These are phyloP conservation scores for Bombus confusus DNA, from an alignment of 1,140 invertebrate genomes.

Conservation along the genomic window DNA sequence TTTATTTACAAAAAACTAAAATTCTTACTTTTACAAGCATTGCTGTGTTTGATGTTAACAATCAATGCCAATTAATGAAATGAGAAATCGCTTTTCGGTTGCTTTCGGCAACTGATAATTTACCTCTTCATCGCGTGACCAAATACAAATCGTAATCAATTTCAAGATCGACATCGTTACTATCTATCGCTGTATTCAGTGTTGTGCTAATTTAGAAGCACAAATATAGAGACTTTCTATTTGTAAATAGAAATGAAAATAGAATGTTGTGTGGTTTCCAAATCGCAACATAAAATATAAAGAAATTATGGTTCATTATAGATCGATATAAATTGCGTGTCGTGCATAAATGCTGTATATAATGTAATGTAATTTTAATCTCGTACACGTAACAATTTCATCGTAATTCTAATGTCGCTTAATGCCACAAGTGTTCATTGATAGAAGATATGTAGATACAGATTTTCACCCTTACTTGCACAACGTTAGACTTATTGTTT, in stretches of 20 bases:
- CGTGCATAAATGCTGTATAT: neutral
- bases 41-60: no score
- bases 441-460: neutral
- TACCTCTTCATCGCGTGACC: neutral
- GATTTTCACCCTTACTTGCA: neutral
- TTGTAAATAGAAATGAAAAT: neutral
- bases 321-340: neutral
- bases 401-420: neutral
- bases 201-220: neutral
- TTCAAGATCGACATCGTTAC: neutral
- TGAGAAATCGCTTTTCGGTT: neutral
- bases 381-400: neutral
- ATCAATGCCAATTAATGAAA: no score
- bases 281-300: neutral
- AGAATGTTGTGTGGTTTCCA: neutral
- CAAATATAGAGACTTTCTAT: neutral
- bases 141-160: neutral
- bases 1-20: no score
- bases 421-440: slow-evolving; percentile 11
- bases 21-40: neutral
- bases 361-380: neutral
- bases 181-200: neutral
- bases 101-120: neutral
- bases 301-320: neutral
- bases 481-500: neutral